Evolutionary conservation across 2,797 vertebrate species (phyloP), one percentile per base, ranked within the genome.

Genomic region (Syngnathus acus): DNA sequence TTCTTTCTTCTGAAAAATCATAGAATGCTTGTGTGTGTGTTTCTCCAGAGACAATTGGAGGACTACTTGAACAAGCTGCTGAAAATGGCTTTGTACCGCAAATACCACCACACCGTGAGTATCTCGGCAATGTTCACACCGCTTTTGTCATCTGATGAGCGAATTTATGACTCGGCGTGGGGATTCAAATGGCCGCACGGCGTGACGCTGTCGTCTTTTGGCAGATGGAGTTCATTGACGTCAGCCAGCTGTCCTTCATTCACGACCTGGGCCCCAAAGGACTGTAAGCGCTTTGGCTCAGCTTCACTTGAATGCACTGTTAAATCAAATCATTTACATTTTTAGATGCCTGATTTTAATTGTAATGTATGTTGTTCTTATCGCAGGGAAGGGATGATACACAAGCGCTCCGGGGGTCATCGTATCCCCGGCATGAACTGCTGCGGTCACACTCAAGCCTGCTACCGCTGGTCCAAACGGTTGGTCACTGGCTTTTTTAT

Each of bases 391-490:
- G 96, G 97, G 6, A 92, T 94, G 92, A 93, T 99, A 79, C 91
- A 94, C 82, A 99, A 99, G 78, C 92, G 95, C 62, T 99, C 97
- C 0, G 97, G 97, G 11, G 97, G 97, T 59, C 95, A 99, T 82
- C 93, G 95, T 67, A 98, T 99, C 76, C 97, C 96, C 0, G 95
- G 96, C 19, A 74, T 98, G 84, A 98, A 98, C 81, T 99, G 96
- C 89, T 98, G 97, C 0, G 97, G 97, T 63, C 94, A 94, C 39
- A 93, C 92, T 75, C 89, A 93, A 80, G 89, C 93, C 81, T 99
- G 95, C 82, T 99, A 95, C 82, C 93, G 94, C 57, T 99, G 97
- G 97, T 99, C 97, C 64, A 99, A 95, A 87, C 95, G 97, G 97
- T 99, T 62, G 9, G 82, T 78, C 38, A 32, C 32, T 26, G 1